These are phyloP conservation scores for Drosophila quadrilineata DNA, from an alignment of 1,140 invertebrate genomes.

Conservation along the genomic window DNA sequence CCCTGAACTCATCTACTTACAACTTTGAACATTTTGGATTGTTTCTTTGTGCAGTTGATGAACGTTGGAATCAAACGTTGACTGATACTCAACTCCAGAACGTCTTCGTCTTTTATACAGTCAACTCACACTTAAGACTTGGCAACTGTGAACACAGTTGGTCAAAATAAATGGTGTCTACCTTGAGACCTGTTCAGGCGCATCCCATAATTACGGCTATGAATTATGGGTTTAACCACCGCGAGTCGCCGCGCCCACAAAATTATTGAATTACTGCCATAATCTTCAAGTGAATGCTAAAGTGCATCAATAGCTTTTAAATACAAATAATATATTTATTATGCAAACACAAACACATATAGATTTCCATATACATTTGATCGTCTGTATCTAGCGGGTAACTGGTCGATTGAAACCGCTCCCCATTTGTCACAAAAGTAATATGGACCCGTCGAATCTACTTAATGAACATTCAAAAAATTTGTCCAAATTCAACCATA, in stretches of 20 bases:
- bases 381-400: no score
- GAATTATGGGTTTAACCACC: neutral
- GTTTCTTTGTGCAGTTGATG: conserved; percentile 24
- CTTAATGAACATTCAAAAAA: conserved; percentile 15
- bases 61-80: conserved; percentile 42
- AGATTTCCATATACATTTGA: no score
- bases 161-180: neutral
- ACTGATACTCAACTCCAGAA: conserved; percentile 50
- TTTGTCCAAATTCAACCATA: conserved; percentile 6
- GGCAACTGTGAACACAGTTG: no score
- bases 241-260: neutral
- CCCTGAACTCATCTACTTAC: conserved; percentile 43
- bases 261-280: conserved; percentile 10
- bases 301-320: conserved; percentile 24
- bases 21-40: conserved; percentile 60
- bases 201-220: conserved; percentile 4
- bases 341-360: no score
- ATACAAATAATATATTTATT: no score
- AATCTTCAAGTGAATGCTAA: conserved; percentile 22
- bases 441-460: conserved; percentile 3
- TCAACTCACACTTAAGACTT: no score
- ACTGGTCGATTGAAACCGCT: no score
- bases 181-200: conserved; percentile 3
- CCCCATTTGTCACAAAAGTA: conserved; percentile 8
- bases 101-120: conserved; percentile 41